Base-by-base conservation (phyloP, 2,797 vertebrate species). In the Bovichtus variegatus region DNA sequence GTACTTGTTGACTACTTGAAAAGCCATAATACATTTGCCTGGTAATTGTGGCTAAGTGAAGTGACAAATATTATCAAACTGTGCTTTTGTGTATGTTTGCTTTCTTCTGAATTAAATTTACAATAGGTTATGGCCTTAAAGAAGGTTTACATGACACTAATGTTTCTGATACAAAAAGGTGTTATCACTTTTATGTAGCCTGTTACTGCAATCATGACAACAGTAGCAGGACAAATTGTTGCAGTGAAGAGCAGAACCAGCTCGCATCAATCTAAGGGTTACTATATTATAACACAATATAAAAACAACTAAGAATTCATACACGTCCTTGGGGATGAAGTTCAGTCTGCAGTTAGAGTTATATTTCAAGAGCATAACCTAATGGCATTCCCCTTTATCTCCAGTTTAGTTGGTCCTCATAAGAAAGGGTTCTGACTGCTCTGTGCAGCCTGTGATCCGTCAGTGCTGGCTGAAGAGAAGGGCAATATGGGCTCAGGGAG, bases 401-500 rank as follows among this genome's bases (percentile, higher is more conserved):
- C 76, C 70, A 64, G 69, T 83, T 85, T 72, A 43, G 16, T 64
- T 64, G 64, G 53, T 81, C 78, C 81, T 96, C 91, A 96, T 87
- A 96, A 89, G 89, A 96, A 96, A 55, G 95, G 95, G 89, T 96
- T 96, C 72, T 93, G 93, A 74, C 74, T 94, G 82, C 79, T 89
- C 77, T 90, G 87, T 66, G 89, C 80, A 21, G 78, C 81, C 46
- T 88, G 91, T 25, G 90, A 87, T 72, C 82, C 92, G 11, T 91
- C 87, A 47, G 83, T 34, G 76, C 72, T 89, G 74, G 65, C 49
- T 2, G 90, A 87, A 11, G 94, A 76, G 90, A 96, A 87, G 74
- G 97, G 97, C 84, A 97, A 87, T 89, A 97, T 89, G 10, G 97
- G 96, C 86, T 96, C 96, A 8, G 96, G 97, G 77, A 97, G 92